Percentiles rank a stretch among this genome's conserved stretches.
Conservation (phyloP, 2,888 invertebrate genomes). For the Isotomurus palustris region DNA sequence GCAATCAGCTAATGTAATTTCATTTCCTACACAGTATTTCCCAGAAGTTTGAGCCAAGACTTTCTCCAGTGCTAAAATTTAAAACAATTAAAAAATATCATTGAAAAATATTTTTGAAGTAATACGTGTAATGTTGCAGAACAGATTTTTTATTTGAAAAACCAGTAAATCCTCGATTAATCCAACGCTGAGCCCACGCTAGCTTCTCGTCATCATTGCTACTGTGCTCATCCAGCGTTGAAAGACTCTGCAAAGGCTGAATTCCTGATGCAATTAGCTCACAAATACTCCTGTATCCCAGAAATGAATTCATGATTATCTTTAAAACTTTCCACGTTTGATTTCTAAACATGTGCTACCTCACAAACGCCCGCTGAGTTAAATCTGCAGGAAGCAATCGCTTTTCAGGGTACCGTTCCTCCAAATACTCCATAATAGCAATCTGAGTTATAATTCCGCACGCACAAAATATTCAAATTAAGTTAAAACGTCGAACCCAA, state of each 20-base stretch:
- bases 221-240: constrained; percentile 66
- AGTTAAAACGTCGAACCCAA: not conserved
- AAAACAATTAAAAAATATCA: constrained; percentile 5
- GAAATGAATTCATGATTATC: too few relatives aligned
- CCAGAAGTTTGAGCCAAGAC: constrained; percentile 76
- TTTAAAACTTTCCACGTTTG: too few relatives aligned
- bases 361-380: constrained; percentile 70
- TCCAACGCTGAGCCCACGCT: constrained; percentile 93
- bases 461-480: constrained; percentile 18
- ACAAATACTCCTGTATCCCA: constrained; percentile 76
- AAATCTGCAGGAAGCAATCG: constrained; percentile 85
- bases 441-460: constrained; percentile 57
- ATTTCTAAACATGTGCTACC: constrained; percentile 56
- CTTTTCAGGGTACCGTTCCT: constrained; percentile 82
- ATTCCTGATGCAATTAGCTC: constrained; percentile 90
- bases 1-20: constrained; percentile 88
- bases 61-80: constrained; percentile 72
- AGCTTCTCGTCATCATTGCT: constrained; percentile 77
- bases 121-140: not conserved
- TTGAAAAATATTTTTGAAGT: not conserved
- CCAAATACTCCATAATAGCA: constrained; percentile 91
- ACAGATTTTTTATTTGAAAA: constrained; percentile 34
- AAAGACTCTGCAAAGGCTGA: constrained; percentile 91
- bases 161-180: constrained; percentile 75
- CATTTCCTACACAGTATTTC: constrained; percentile 89